phyloP scores from a whole-genome alignment of 2,113 vertebrate species.

The Apaloderma vittatum region DNA sequence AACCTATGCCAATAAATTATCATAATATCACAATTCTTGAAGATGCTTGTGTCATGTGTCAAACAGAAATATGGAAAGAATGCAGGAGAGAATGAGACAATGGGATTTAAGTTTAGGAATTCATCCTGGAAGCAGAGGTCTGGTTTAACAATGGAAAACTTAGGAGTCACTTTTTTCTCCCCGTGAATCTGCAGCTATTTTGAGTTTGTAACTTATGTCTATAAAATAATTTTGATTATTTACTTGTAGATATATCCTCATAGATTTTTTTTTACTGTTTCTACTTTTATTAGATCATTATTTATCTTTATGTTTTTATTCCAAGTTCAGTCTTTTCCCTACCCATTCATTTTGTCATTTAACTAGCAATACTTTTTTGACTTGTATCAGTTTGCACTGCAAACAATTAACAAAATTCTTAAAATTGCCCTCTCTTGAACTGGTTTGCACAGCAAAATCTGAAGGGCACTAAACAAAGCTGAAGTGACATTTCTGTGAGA shows the following conservation, averaged over 20 bases:
- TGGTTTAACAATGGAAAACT: not conserved
- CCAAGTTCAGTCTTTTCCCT: not conserved
- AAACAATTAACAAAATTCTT: not conserved
- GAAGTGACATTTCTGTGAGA: not conserved
- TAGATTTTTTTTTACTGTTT: not conserved
- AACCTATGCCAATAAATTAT: not conserved
- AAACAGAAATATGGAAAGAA: not conserved
- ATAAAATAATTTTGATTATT: not conserved
- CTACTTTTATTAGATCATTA: not conserved
- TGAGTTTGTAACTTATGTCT: not conserved
- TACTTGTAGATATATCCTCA: not conserved
- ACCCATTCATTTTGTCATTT: not conserved
- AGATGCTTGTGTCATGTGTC: not conserved
- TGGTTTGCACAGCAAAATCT: not conserved
- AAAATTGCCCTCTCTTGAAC: not conserved
- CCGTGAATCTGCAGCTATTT: not conserved
- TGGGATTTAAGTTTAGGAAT: not conserved
- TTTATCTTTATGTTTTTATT: not conserved
- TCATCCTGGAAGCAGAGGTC: not conserved
- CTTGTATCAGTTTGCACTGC: not conserved
- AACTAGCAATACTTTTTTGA: not conserved
- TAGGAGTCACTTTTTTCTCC: not conserved
- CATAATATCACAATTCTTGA: not conserved
- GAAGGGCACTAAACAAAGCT: not conserved
- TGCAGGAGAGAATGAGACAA: not conserved